These are phyloP conservation scores for Holothuria leucospilota DNA, from an alignment of 53 echinoderm and acorn worm species.

Conservation along the genomic window DNA sequence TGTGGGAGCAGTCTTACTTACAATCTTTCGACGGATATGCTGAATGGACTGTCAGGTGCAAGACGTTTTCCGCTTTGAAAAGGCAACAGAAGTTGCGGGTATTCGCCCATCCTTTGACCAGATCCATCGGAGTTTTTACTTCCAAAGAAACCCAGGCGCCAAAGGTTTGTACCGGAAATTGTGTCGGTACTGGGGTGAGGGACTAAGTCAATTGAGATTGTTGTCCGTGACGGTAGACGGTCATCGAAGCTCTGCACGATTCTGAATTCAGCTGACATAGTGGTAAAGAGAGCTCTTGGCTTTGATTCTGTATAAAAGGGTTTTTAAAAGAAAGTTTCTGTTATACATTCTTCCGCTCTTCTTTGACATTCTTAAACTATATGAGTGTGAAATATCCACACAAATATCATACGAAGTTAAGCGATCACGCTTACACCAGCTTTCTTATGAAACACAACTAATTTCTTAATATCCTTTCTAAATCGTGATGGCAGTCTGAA, in stretches of 20 bases:
- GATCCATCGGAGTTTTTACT: slow-evolving; percentile 78
- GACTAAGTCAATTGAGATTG: background rate
- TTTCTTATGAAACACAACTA: too few species aligned
- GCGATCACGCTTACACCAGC: too few species aligned
- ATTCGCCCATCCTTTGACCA: slow-evolving; percentile 79
- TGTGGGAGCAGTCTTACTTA: background rate
- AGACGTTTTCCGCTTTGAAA: background rate
- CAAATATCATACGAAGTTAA: too few species aligned
- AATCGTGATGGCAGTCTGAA: too few species aligned
- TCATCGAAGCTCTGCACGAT: slow-evolving; percentile 3
- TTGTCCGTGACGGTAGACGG: background rate
- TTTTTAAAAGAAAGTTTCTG: too few species aligned
- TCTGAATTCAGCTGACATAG: background rate
- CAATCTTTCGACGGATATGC: background rate
- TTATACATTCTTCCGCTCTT: too few species aligned
- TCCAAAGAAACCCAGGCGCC: slow-evolving; percentile 85
- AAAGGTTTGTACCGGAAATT: slow-evolving; percentile 73
- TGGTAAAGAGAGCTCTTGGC: slow-evolving; percentile 20
- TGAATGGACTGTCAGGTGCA: background rate
- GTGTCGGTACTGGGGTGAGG: background rate
- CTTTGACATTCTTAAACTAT: too few species aligned
- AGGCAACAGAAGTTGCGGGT: slow-evolving; percentile 69
- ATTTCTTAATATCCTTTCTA: too few species aligned
- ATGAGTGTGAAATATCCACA: too few species aligned
- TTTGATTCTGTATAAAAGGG: too few species aligned